These are phyloP conservation scores for Myotis lucifugus DNA, from an alignment of 2,113 vertebrate genomes.

Conservation along the genomic window DNA sequence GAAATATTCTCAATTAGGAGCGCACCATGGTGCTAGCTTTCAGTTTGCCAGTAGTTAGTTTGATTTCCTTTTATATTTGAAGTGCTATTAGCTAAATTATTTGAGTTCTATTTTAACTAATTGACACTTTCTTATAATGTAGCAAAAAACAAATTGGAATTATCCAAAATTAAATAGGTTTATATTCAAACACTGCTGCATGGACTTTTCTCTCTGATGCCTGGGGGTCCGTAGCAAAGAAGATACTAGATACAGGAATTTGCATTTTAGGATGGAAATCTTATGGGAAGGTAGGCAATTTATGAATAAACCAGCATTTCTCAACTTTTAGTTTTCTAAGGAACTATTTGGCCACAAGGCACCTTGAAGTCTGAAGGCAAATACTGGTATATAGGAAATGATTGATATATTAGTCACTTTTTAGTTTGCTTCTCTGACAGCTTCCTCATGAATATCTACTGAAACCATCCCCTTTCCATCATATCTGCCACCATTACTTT, in stretches of 20 bases:
- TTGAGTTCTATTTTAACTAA: conserved; percentile 5
- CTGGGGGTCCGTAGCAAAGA: not conserved
- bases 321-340: not conserved
- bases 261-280: not conserved
- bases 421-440: not conserved
- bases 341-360: not conserved
- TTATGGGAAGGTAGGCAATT: not conserved
- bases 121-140: not conserved
- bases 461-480: not conserved
- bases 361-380: not conserved
- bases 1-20: not conserved
- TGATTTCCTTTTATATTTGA: conserved; percentile 15
- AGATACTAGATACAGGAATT: not conserved
- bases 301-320: not conserved
- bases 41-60: not conserved
- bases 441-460: not conserved
- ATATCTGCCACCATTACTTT: not conserved
- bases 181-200: not conserved
- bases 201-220: not conserved
- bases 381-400: not conserved
- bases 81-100: not conserved
- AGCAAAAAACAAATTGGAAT: not conserved
- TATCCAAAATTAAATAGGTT: not conserved
- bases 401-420: not conserved
- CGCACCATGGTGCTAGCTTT: not conserved